These are phyloP conservation scores for Scaptomyza tumidula DNA, from an alignment of 2,888 invertebrate species.

Conservation along the genomic window DNA sequence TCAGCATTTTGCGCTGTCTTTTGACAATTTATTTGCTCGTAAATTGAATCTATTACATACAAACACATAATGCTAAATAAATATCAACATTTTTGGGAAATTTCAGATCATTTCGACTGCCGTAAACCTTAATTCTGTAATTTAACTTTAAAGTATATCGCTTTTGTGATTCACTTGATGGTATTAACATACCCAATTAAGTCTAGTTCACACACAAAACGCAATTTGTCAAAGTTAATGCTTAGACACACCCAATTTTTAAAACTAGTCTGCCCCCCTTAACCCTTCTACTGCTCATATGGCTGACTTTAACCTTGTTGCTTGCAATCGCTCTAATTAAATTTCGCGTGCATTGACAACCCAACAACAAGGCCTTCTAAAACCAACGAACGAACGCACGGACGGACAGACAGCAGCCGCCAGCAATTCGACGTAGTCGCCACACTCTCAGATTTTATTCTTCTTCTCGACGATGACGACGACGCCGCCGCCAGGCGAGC, in stretches of 20 bases:
- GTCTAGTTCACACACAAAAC: conserved; percentile 14
- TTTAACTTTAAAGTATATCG: no score
- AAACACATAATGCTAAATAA: no score
- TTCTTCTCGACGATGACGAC: conserved; percentile 15
- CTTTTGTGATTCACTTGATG: neutral
- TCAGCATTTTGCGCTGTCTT: neutral
- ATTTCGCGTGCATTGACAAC: conserved; percentile 62
- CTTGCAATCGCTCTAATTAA: conserved; percentile 69
- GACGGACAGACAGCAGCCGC: conserved; percentile 4
- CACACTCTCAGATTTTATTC: conserved; percentile 57
- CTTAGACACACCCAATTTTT: conserved; percentile 30
- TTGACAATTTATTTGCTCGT: neutral
- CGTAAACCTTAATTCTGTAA: no score
- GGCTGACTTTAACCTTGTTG: conserved; percentile 82
- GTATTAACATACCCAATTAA: conserved; percentile 7
- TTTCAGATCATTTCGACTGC: no score
- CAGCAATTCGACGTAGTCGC: conserved; percentile 33
- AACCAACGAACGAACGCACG: conserved; percentile 6
- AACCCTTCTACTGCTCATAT: neutral
- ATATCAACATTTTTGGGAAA: no score
- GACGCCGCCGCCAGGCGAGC: conserved; percentile 34
- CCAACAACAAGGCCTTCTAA: conserved; percentile 45
- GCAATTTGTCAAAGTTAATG: conserved; percentile 35
- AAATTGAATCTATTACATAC: neutral
- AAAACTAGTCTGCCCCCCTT: neutral